phyloP scores from a whole-genome alignment of 2,888 invertebrate species.

The Pinctada fucata region DNA sequence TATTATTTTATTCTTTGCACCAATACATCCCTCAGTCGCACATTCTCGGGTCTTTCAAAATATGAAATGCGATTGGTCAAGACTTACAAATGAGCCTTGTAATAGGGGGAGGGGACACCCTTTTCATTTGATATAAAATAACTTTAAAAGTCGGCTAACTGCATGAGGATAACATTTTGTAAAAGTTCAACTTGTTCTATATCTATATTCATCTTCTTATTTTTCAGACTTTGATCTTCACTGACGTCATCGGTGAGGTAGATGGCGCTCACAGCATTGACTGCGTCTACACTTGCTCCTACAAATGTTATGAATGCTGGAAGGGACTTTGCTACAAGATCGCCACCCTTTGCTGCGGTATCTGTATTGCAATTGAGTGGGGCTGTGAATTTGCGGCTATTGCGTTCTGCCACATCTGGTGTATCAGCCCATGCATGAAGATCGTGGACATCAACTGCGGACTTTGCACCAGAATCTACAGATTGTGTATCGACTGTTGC shows the following conservation, averaged over 20 bases:
- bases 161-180: neutral
- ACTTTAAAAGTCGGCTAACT: neutral
- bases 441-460: constrained; percentile 78
- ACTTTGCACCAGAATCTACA: constrained; percentile 45
- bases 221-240: constrained; percentile 43
- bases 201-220: neutral
- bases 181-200: neutral
- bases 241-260: constrained; percentile 64
- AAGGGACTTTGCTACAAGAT: constrained; percentile 84
- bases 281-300: constrained; percentile 85
- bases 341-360: constrained; percentile 83
- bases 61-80: too few species aligned
- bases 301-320: constrained; percentile 82
- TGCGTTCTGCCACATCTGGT: constrained; percentile 76
- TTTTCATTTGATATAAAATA: too few species aligned
- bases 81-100: too few species aligned
- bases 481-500: constrained; percentile 46
- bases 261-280: constrained; percentile 78
- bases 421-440: constrained; percentile 55
- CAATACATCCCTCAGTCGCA: too few species aligned
- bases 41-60: too few species aligned
- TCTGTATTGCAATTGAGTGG: constrained; percentile 83
- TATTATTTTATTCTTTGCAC: too few species aligned
- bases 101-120: too few species aligned
- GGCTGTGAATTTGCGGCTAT: constrained; percentile 77